Evolutionary conservation across 2,797 vertebrate species (phyloP), one percentile per base, ranked within the genome.

Genomic region (Bradypus variegatus): DNA sequence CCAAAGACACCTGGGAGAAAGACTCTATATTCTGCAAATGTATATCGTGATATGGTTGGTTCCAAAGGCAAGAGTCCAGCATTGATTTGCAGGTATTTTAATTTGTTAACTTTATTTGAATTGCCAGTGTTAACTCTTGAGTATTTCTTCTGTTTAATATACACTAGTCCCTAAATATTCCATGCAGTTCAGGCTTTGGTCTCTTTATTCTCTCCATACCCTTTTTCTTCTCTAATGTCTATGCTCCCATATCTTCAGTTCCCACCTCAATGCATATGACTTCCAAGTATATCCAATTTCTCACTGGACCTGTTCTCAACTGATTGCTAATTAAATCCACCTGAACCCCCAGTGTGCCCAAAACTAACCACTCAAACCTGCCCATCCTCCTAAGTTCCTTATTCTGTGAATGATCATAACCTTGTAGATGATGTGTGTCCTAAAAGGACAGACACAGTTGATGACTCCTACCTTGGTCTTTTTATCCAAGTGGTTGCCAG

Each of bases 31-130:
- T 95, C 95, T 76, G 86, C 83, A 93, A 92, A 94, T 88, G 36
- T 73, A 64, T 96, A 85, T 93, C 93, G 78, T 87, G 95, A 70
- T 23, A 72, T 64, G 18, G 94, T 93, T 90, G 96, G 93, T 91
- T 97, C 96, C 50, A 97, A 92, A 96, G 96, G 92, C 67, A 97
- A 64, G 45, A 97, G 33, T 90, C 95, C 96, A 31, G 92, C 96
- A 5, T 94, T 95, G 45, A 90, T 94, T 94, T 93, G 96, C 96
- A 98, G 98, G 98, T 98, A 97, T 72, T 75, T 50, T 76, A 48
- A 84, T 77, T 84, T 64, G 36, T 82, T 69, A 76, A 69, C 16
- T 84, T 88, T 65, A 80, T 86, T 86, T 88, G 38, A 91, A 88
- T 69, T 80, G 86, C 69, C 48, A 50, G 1, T 73, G 29, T 90